Evolutionary conservation across 2,797 vertebrate genomes (phyloP).

Genomic region (Sternotherus odoratus): DNA sequence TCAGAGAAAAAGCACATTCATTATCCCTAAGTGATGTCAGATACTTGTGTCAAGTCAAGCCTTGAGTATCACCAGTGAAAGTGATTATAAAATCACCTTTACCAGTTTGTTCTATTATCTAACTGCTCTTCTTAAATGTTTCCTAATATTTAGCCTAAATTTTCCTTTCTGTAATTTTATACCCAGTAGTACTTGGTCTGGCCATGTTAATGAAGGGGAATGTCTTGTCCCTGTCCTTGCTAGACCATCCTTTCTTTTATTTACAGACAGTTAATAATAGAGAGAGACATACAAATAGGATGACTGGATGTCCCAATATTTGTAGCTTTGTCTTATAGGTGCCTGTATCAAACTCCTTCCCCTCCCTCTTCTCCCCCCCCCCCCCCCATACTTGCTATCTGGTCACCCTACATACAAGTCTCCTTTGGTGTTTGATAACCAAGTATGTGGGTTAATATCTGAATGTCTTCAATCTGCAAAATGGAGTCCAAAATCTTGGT

Average conservation of each 20-base stretch:
- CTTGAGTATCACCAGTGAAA: background rate
- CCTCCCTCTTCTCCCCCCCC: fast-evolving
- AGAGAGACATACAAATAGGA: background rate
- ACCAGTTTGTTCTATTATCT: background rate
- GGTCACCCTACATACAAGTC: background rate
- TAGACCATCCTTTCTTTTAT: background rate
- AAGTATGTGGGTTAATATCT: background rate
- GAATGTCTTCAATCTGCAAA: background rate
- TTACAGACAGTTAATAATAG: background rate
- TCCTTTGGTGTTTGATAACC: background rate
- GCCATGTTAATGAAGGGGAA: background rate
- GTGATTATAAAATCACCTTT: background rate
- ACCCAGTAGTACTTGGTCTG: background rate
- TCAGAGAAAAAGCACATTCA: background rate
- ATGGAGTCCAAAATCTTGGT: background rate
- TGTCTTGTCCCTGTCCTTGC: background rate
- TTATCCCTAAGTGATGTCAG: background rate
- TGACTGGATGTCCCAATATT: background rate
- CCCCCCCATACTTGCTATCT: background rate
- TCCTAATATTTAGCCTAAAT: background rate
- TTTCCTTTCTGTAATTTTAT: background rate
- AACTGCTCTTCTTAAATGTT: background rate
- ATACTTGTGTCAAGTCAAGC: background rate
- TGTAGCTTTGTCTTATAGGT: background rate
- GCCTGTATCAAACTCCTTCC: fast-evolving